Evolutionary conservation across 2,888 invertebrate genomes (phyloP), one percentile per base, ranked within the genome.

Genomic region (Subacronicta megacephala): DNA sequence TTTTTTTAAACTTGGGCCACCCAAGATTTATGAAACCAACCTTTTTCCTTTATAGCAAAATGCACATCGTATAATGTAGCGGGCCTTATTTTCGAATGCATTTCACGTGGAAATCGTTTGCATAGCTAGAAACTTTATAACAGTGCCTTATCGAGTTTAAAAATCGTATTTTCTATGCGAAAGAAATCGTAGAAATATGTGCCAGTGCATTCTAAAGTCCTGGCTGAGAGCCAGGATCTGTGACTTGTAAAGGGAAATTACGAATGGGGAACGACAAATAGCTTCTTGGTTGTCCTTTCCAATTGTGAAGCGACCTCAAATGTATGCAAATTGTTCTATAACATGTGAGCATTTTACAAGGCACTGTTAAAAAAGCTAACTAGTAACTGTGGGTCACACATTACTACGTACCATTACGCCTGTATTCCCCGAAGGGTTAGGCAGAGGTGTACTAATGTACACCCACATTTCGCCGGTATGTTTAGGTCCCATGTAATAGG

Each of bases 191-290:
- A 18, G 54, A 66, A 54, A 44, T 54, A 58, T 29, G 31, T 53
- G 31, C 38, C 40, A 37, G 20, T 29, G 20, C 50, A 35, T 67
- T 31, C 10, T 7, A 31, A 38, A 37, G 26, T 13, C 13, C 53
- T 67, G 67, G 67, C 62, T 16, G 2, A n/a, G 17, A 47, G 67
- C 67, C 67, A 67, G 50, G 7, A 43, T 53, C 20, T 36, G 46
- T 6, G 38, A 52, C 53, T 35, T 67, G 58, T 62, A 58, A 23
- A 41, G 31, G 23, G 44, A 65, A 57, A 62, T 62, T 58, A 56
- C 43, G 44, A 51, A 55, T 51, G 44, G 44, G 7, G n/a, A 31
- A 51, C 40, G 47, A 41, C 40, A 55, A 61, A 51, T 56, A n/a
- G 56, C 33, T 59, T 47, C 44, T 56, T 37, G 23, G 37, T 18